Conservation (phyloP, 1,140 invertebrate genomes). For the Ceratina calcarata region DNA sequence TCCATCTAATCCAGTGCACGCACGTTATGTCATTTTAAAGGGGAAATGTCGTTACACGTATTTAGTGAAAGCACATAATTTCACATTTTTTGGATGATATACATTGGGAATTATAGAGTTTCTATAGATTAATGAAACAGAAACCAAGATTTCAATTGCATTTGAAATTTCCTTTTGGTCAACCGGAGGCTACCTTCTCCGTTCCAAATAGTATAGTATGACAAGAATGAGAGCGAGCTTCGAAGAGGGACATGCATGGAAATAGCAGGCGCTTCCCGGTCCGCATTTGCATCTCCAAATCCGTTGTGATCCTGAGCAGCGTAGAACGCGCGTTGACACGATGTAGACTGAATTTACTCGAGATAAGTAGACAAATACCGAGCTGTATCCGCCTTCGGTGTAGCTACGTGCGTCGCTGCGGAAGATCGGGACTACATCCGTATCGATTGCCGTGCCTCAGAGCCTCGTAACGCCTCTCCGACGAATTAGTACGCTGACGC, state of each 20-base stretch:
- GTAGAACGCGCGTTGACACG: slow-evolving; percentile 58
- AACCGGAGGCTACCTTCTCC: too few relatives aligned
- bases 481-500: slow-evolving; percentile 56
- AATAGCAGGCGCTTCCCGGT: slow-evolving; percentile 18
- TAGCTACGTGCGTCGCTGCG: slow-evolving; percentile 49
- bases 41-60: too few relatives aligned
- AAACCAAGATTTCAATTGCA: too few relatives aligned
- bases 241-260: slow-evolving; percentile 38
- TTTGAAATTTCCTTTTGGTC: too few relatives aligned
- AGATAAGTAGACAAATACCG: slow-evolving; percentile 66
- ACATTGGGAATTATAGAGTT: too few relatives aligned
- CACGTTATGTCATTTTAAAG: too few relatives aligned
- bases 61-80: too few relatives aligned
- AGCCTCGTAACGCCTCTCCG: slow-evolving; percentile 46
- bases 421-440: slow-evolving; percentile 40
- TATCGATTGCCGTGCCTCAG: slow-evolving; percentile 50
- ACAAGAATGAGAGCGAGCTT: too few relatives aligned
- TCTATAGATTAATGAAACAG: too few relatives aligned
- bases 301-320: slow-evolving; percentile 57
- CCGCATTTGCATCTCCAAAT: slow-evolving; percentile 68
- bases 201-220: too few relatives aligned
- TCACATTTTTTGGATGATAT: too few relatives aligned
- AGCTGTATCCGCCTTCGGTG: slow-evolving; percentile 43
- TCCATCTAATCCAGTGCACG: too few relatives aligned
- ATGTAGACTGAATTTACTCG: slow-evolving; percentile 61